A percentile compares a stretch with the other conserved stretches of the same genome.
Conservation (phyloP, 1,140 invertebrate genomes). For the Melipona quadrifasciata region DNA sequence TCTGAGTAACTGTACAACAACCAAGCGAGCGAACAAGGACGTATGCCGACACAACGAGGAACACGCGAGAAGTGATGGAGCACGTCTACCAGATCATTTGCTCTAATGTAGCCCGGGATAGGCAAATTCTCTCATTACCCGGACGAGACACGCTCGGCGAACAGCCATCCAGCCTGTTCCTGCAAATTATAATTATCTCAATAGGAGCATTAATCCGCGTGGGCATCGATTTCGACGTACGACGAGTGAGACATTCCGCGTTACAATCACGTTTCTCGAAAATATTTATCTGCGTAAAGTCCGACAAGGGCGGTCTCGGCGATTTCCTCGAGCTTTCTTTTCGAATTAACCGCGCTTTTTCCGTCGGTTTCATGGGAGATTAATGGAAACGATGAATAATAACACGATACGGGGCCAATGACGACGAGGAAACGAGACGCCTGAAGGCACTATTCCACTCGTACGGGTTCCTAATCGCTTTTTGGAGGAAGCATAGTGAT, state of each 20-base stretch:
- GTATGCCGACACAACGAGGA: background rate
- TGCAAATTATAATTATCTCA: constrained; percentile 58
- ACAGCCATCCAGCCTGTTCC: constrained; percentile 41
- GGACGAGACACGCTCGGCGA: constrained; percentile 53
- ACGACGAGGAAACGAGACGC: background rate
- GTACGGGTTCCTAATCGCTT: background rate
- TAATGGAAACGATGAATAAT: background rate
- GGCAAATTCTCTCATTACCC: constrained; percentile 57
- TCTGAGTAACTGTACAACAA: constrained; percentile 28
- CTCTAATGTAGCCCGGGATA: constrained; percentile 38
- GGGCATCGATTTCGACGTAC: constrained; percentile 12
- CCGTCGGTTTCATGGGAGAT: background rate
- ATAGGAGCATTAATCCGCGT: background rate
- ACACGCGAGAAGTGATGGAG: constrained; percentile 34
- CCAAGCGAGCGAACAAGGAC: background rate
- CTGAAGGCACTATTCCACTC: too few relatives aligned
- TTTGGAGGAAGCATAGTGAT: background rate
- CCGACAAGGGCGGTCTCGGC: background rate
- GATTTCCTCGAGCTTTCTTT: background rate
- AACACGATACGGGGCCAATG: background rate
- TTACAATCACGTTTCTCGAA: background rate
- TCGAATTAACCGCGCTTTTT: background rate
- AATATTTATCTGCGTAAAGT: background rate
- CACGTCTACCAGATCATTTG: constrained; percentile 51
- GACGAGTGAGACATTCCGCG: constrained; percentile 44